Conservation (phyloP, 2,888 invertebrate species). For the Brenthis daphne region DNA sequence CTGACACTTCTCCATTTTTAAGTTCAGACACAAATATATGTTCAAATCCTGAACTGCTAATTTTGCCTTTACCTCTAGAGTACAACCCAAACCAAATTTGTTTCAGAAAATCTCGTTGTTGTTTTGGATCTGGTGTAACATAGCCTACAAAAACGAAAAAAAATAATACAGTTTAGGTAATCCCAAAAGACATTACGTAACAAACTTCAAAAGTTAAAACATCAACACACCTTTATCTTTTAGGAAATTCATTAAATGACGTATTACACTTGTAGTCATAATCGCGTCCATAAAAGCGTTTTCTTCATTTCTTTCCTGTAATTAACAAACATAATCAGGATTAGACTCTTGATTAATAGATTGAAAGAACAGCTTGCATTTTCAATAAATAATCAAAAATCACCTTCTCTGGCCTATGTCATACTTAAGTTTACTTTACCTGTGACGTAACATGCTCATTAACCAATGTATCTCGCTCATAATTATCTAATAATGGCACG, state of each 20-base stretch:
- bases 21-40: slow-evolving; percentile 95
- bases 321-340: slow-evolving; percentile 19
- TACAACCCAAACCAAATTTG: slow-evolving; percentile 92
- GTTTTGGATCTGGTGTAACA: slow-evolving; percentile 84
- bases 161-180: neutral
- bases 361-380: neutral
- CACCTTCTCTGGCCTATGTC: neutral
- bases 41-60: slow-evolving; percentile 95
- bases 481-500: slow-evolving; percentile 91
- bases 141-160: slow-evolving; percentile 67
- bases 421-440: slow-evolving; percentile 57
- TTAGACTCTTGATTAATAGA: neutral
- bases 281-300: slow-evolving; percentile 90
- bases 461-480: slow-evolving; percentile 87
- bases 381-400: slow-evolving; percentile 13
- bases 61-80: slow-evolving; percentile 88
- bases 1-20: slow-evolving; percentile 87
- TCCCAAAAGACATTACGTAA: neutral
- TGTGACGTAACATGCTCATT: slow-evolving; percentile 89
- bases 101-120: slow-evolving; percentile 87
- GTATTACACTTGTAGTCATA: slow-evolving; percentile 89
- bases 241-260: slow-evolving; percentile 85
- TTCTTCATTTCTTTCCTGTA: slow-evolving; percentile 88
- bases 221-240: slow-evolving; percentile 78
- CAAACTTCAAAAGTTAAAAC: neutral